phyloP scores from a whole-genome alignment of 2,888 invertebrate genomes.

The Dryomyza anilis region DNA sequence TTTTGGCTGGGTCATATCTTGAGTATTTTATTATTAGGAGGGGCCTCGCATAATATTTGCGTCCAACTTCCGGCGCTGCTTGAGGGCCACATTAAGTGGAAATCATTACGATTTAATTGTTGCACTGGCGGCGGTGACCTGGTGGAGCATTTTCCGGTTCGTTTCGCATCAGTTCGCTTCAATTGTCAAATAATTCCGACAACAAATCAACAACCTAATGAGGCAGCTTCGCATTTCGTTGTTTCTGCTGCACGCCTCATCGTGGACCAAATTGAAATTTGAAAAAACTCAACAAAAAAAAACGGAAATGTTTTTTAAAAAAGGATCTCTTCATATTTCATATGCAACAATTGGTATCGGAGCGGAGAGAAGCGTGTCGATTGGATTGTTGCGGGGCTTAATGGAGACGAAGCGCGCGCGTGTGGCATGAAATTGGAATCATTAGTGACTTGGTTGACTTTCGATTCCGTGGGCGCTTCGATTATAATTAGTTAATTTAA shows the following conservation, averaged over 20 bases:
- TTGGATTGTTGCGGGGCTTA: conserved; percentile 37
- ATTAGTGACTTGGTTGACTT: conserved; percentile 37
- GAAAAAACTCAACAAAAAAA: conserved; percentile 25
- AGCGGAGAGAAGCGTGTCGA: conserved; percentile 49
- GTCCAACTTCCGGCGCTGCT: background rate
- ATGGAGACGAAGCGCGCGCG: conserved; percentile 34
- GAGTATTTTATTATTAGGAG: no score
- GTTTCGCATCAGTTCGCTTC: conserved; percentile 20
- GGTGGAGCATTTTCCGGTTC: background rate
- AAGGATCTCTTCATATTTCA: conserved; percentile 44
- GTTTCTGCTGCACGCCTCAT: conserved; percentile 47
- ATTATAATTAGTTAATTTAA: conserved; percentile 19
- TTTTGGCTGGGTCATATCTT: no score
- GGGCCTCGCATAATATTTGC: no score
- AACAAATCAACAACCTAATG: conserved; percentile 56
- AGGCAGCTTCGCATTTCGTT: conserved; percentile 50
- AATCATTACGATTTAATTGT: conserved; percentile 19
- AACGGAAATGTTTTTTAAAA: background rate
- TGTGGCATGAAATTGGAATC: conserved; percentile 51
- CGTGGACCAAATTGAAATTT: conserved; percentile 47
- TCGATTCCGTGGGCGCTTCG: conserved; percentile 5
- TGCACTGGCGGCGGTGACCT: conserved; percentile 7
- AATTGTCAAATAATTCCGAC: conserved; percentile 26
- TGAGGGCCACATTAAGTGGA: background rate
- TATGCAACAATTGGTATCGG: conserved; percentile 54